Evolutionary conservation across 2,113 vertebrate genomes (phyloP), one percentile per base, ranked within the genome.

Genomic region (Echinops telfairi): DNA sequence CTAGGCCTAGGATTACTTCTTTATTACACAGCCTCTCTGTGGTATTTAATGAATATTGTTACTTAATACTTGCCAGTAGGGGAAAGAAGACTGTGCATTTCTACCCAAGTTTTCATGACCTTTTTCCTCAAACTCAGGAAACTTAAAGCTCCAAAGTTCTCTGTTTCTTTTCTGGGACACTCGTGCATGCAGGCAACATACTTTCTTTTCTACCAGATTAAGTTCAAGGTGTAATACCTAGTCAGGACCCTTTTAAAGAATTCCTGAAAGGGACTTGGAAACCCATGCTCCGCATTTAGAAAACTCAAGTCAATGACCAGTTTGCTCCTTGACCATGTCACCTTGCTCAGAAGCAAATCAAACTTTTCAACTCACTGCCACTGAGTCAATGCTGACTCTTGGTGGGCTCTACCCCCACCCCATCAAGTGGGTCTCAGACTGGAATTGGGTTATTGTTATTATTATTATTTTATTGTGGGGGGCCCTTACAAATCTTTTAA

Each of bases 11-110:
- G 98, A 98, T 98, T 98, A 98, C 95, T 97, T 83, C 97, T 98
- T 98, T 98, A 98, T 98, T 98, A 98, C 98, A 98, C 60, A 97
- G 97, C 96, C 97, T 98, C 98, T 98, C 98, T 17, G 33, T 76
- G 98, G 98, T 97, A 98, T 98, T 98, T 98, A 98, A 98, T 97
- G 98, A 98, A 98, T 98, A 98, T 98, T 98, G 98, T 97, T 97
- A 98, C 97, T 98, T 98, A 98, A 98, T 97, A 96, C 98, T 97
- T 95, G 97, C 96, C 97, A 95, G 95, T 43, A 89, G 88, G 91
- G 95, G 90, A 97, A 97, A 96, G 33, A 95, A 90, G 97, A 91
- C 88, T 97, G 90, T 19, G 90, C 95, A 85, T 94, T 92, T 95
- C 90, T 43, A 27, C 84, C 77, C 68, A 97, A 98, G 94, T 98